These are phyloP conservation scores for Argyresthia albistria DNA, from an alignment of 2,888 invertebrate species.

Conservation along the genomic window DNA sequence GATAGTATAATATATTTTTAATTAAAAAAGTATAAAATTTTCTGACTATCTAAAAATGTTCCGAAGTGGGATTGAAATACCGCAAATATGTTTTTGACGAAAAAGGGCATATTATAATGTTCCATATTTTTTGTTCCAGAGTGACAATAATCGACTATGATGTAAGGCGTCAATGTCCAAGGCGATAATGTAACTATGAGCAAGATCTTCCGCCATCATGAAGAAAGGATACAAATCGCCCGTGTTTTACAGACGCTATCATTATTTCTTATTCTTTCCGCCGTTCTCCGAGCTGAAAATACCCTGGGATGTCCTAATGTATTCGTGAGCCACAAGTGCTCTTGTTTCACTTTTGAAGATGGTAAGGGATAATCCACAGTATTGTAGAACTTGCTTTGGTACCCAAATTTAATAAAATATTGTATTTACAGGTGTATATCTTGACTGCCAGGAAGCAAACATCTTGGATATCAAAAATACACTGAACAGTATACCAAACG, in stretches of 20 bases:
- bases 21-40: no score
- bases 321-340: constrained; percentile 84
- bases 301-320: constrained; percentile 78
- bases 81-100: background rate
- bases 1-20: no score
- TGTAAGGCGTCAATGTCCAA: constrained; percentile 25
- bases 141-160: constrained; percentile 26
- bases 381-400: no score
- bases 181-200: constrained; percentile 66
- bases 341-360: constrained; percentile 93
- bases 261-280: constrained; percentile 54
- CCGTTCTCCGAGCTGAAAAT: constrained; percentile 63
- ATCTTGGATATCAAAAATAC: constrained; percentile 81
- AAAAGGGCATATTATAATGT: background rate
- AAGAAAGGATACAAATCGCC: constrained; percentile 46
- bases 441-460: constrained; percentile 89
- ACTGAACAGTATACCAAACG: constrained; percentile 76
- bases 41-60: no score
- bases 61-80: no score
- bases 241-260: constrained; percentile 52
- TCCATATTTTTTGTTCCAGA: constrained; percentile 37
- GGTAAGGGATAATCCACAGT: constrained; percentile 55
- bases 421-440: constrained; percentile 81
- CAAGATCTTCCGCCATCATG: constrained; percentile 42
- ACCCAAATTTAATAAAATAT: no score